Percentiles rank a stretch among this genome's conserved stretches.
phyloP scores from a whole-genome alignment of 1,140 invertebrate species.

The Lasioglossum albipes region DNA sequence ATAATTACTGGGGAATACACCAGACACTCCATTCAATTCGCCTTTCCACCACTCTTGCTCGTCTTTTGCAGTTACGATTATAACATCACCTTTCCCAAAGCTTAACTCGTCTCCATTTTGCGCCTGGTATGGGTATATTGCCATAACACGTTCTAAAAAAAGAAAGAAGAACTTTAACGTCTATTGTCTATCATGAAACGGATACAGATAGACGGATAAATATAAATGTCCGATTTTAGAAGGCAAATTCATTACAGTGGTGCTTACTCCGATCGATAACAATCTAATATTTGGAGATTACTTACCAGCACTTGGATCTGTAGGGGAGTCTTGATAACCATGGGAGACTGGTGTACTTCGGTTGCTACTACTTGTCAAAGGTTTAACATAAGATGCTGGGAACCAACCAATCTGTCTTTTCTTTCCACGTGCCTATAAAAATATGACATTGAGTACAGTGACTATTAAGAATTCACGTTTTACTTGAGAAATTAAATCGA shows the following conservation, averaged over 20 bases:
- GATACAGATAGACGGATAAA: too few species aligned
- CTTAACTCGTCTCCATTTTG: constrained; percentile 96
- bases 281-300: constrained; percentile 14
- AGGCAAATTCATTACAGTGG: too few species aligned
- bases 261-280: too few species aligned
- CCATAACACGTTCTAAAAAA: constrained; percentile 92
- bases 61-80: constrained; percentile 93
- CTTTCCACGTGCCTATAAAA: constrained; percentile 90
- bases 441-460: background rate
- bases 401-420: constrained; percentile 98
- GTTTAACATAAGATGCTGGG: constrained; percentile 97
- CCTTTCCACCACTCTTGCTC: constrained; percentile 98
- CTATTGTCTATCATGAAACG: background rate
- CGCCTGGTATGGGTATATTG: constrained; percentile 94
- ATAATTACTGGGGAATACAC: constrained; percentile 96
- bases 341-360: constrained; percentile 86
- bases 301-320: constrained; percentile 78
- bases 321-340: constrained; percentile 81
- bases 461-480: background rate
- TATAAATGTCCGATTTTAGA: too few species aligned
- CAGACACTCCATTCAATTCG: constrained; percentile 91
- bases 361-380: constrained; percentile 85
- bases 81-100: constrained; percentile 96
- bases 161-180: background rate
- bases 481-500: constrained; percentile 2